Evolutionary conservation across 1,140 invertebrate genomes (phyloP).

Genomic region (Drosophila sechellia): DNA sequence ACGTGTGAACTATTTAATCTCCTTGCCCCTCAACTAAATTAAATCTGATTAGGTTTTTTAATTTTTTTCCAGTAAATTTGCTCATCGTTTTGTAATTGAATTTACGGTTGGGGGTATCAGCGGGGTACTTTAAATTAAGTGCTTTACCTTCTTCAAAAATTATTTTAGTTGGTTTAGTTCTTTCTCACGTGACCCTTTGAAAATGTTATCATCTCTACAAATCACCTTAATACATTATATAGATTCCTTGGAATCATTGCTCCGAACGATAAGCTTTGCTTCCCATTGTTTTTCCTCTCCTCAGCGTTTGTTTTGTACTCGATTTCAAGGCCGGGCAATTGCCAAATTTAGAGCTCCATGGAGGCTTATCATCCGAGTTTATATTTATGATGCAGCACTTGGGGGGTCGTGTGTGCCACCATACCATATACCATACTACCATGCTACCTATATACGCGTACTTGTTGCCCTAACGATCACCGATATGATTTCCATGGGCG

Average conservation of each 20-base stretch:
- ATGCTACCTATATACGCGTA: conserved; percentile 5
- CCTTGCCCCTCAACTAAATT: too few species aligned
- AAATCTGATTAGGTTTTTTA: neutral
- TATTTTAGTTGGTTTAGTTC: neutral
- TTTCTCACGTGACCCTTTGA: conserved; percentile 28
- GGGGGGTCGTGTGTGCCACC: conserved; percentile 42
- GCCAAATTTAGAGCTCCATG: conserved; percentile 59
- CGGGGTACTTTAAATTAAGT: too few species aligned
- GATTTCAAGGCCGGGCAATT: conserved; percentile 60
- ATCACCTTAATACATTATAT: conserved; percentile 31
- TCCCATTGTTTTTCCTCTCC: conserved; percentile 16
- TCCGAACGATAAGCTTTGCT: conserved; percentile 39
- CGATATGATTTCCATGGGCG: conserved; percentile 43
- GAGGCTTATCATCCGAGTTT: conserved; percentile 53
- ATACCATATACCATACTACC: neutral
- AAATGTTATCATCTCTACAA: conserved; percentile 32
- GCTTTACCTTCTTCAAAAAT: too few species aligned
- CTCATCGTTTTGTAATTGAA: neutral
- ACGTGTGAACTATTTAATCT: too few species aligned
- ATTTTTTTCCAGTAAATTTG: neutral
- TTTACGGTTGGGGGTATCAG: too few species aligned
- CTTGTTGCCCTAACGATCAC: conserved; percentile 19
- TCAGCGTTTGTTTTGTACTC: conserved; percentile 29
- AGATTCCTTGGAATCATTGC: conserved; percentile 36
- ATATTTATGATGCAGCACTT: conserved; percentile 58